Evolutionary conservation across 2,113 vertebrate species (phyloP).

Genomic region (Phainopepla nitens): DNA sequence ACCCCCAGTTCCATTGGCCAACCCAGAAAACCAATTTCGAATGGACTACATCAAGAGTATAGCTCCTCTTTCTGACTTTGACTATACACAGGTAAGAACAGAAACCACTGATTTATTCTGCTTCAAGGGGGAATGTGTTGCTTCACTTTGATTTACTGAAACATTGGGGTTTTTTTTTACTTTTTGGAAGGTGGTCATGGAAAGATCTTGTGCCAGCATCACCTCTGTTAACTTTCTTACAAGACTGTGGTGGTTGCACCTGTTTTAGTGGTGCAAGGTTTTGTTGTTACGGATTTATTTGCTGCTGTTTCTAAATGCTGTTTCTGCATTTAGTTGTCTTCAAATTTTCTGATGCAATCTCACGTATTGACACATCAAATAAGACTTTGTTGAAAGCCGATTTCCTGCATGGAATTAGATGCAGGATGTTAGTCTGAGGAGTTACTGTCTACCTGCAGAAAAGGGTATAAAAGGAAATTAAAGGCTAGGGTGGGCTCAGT

Average conservation of each 20-base stretch:
- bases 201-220: not conserved
- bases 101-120: not conserved
- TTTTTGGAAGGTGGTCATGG: not conserved
- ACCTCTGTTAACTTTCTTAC: not conserved
- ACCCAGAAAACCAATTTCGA: conserved; percentile 96
- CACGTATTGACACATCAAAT: not conserved
- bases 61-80: conserved; percentile 95
- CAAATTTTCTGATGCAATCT: not conserved
- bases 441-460: not conserved
- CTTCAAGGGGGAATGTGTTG: not conserved
- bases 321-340: not conserved
- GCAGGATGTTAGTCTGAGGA: not conserved
- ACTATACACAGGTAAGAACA: conserved; percentile 92
- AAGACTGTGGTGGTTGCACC: not conserved
- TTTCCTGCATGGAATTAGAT: not conserved
- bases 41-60: conserved; percentile 99
- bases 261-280: not conserved
- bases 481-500: not conserved
- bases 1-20: conserved; percentile 94
- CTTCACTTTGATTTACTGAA: not conserved
- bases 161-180: not conserved
- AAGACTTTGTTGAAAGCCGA: not conserved
- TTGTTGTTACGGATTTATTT: not conserved
- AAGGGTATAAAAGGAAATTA: not conserved
- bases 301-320: not conserved